These are phyloP conservation scores for Apis cerana DNA, from an alignment of 1,140 invertebrate species.

Conservation along the genomic window DNA sequence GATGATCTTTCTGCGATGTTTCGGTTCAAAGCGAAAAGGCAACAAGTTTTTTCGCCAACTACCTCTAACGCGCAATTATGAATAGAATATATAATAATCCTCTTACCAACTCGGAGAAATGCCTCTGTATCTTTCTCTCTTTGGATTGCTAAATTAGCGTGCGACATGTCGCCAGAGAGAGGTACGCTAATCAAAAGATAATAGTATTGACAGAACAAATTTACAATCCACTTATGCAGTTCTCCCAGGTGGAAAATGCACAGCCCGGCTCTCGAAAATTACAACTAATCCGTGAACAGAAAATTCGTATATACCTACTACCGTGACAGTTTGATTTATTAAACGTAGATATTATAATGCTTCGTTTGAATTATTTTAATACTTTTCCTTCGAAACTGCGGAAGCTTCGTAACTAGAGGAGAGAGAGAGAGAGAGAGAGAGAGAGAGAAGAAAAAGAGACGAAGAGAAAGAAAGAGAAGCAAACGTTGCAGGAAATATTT, in stretches of 20 bases:
- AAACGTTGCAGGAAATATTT: slow-evolving; percentile 42
- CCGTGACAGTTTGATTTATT: slow-evolving; percentile 57
- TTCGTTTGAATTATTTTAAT: slow-evolving; percentile 35
- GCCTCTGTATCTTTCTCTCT: slow-evolving; percentile 6
- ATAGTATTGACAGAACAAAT: slow-evolving; percentile 56
- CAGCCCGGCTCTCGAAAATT: slow-evolving; percentile 38
- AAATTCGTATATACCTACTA: slow-evolving; percentile 25
- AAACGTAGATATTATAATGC: slow-evolving; percentile 40
- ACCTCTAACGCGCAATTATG: background rate
- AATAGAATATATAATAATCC: background rate
- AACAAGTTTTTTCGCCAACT: background rate
- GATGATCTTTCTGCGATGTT: too few relatives aligned
- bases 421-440: background rate
- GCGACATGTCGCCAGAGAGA: slow-evolving; percentile 2
- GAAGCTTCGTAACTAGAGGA: background rate
- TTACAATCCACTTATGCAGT: slow-evolving; percentile 54
- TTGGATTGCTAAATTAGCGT: slow-evolving; percentile 23
- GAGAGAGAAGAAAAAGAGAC: background rate
- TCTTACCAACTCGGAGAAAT: background rate
- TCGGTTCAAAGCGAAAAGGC: too few relatives aligned
- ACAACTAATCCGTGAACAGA: slow-evolving; percentile 49
- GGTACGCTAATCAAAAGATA: slow-evolving; percentile 58
- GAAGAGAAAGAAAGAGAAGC: background rate
- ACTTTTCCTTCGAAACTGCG: background rate
- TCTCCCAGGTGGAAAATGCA: slow-evolving; percentile 29